phyloP scores from a whole-genome alignment of 2,888 invertebrate species.

The Lathronympha strigana region DNA sequence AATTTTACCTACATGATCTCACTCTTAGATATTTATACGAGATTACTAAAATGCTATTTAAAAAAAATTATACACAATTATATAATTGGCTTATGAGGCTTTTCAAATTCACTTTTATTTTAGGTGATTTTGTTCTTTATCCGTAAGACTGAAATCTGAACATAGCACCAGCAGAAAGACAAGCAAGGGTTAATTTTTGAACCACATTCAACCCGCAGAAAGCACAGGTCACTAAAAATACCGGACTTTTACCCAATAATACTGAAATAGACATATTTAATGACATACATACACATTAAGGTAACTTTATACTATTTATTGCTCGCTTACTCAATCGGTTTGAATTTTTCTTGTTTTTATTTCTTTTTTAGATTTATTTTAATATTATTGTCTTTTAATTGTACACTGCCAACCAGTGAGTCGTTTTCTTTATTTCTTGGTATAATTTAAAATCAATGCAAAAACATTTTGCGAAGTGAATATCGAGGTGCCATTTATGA shows the following conservation, averaged over 20 bases:
- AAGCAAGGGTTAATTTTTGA: conserved; percentile 55
- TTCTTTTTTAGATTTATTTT: conserved; percentile 36
- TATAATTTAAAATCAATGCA: conserved; percentile 49
- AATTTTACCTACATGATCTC: conserved; percentile 81
- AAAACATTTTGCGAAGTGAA: conserved; percentile 68
- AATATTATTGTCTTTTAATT: conserved; percentile 31
- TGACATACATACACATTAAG: conserved; percentile 47
- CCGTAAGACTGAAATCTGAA: conserved; percentile 76
- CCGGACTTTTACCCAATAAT: conserved; percentile 51
- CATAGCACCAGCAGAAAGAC: conserved; percentile 74
- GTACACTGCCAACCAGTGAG: conserved; percentile 36
- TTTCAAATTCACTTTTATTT: conserved; percentile 74
- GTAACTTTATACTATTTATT: conserved; percentile 39
- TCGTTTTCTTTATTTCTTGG: conserved; percentile 44
- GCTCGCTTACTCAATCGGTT: conserved; percentile 35
- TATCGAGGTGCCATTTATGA: conserved; percentile 79
- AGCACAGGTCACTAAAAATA: conserved; percentile 54
- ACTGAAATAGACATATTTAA: conserved; percentile 46
- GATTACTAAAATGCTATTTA: conserved; percentile 79
- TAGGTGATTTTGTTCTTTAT: conserved; percentile 72
- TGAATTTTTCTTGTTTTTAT: conserved; percentile 31
- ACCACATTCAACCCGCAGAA: conserved; percentile 64
- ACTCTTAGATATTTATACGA: conserved; percentile 83
- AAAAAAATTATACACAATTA: conserved; percentile 74
- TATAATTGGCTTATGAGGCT: conserved; percentile 83